phyloP scores from a whole-genome alignment of 2,113 vertebrate genomes.

The Phodopus roborovskii region DNA sequence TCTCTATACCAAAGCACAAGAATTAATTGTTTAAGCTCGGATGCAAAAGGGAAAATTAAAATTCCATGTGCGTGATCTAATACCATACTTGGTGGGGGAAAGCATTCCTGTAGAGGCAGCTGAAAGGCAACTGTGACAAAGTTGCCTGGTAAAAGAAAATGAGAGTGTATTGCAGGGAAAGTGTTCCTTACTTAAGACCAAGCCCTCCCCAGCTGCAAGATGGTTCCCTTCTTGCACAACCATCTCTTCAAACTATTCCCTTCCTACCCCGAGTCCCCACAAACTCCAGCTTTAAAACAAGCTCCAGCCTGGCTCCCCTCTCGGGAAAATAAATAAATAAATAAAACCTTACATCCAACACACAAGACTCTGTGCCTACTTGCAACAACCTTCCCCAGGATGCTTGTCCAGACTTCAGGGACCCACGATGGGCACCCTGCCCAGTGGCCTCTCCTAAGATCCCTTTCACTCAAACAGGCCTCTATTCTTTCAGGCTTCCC shows the following conservation, averaged over 20 bases:
- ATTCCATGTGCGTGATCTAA: constrained; percentile 56
- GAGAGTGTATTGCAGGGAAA: background rate
- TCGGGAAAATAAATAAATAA: background rate
- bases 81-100: background rate
- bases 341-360: background rate
- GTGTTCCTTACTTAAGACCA: background rate
- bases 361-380: background rate
- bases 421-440: background rate
- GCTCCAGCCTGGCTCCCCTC: background rate
- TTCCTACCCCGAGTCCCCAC: background rate
- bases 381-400: background rate
- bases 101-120: background rate
- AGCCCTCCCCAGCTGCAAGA: background rate
- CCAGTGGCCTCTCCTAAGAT: background rate
- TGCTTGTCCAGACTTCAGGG: background rate
- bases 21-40: constrained; percentile 52
- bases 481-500: background rate
- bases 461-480: background rate
- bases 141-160: background rate
- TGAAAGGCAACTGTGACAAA: constrained; percentile 15
- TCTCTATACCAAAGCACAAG: background rate
- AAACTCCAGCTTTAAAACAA: background rate
- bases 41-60: constrained; percentile 56
- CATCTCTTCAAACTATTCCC: background rate
- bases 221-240: background rate